A percentile compares a stretch with the other conserved stretches of the same genome.
Evolutionary conservation across 2,888 invertebrate species (phyloP).

Genomic region (Agrenia bidenticulata): DNA sequence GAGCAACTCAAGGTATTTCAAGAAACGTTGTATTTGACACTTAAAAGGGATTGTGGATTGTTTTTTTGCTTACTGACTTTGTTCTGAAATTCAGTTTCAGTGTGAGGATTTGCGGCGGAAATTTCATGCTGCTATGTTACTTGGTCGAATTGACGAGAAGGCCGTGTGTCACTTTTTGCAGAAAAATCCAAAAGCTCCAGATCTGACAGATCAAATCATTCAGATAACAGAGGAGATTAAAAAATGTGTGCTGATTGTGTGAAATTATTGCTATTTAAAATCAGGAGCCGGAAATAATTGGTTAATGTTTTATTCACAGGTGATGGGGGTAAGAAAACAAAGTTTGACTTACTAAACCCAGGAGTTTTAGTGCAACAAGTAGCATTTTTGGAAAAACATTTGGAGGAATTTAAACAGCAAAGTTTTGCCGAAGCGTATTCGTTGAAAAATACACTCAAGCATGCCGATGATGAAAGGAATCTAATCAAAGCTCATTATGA

Average conservation of each 20-base stretch:
- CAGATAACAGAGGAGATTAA: constrained; percentile 30
- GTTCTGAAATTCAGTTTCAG: constrained; percentile 32
- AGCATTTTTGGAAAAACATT: constrained; percentile 27
- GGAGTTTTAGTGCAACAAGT: constrained; percentile 33
- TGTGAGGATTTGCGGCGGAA: constrained; percentile 40
- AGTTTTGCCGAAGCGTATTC: constrained; percentile 22
- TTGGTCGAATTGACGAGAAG: constrained; percentile 44
- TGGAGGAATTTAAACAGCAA: constrained; percentile 25
- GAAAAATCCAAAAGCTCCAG: constrained; percentile 44
- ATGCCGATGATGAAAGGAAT: constrained; percentile 15
- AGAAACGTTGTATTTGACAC: too few relatives aligned
- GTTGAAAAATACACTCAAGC: constrained; percentile 23
- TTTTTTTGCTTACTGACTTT: background rate
- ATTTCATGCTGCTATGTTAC: constrained; percentile 42
- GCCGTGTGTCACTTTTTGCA: constrained; percentile 46
- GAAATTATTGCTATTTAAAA: too few relatives aligned
- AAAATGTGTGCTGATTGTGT: too few relatives aligned
- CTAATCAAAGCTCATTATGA: constrained; percentile 25
- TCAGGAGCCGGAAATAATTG: too few relatives aligned
- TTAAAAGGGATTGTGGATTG: background rate
- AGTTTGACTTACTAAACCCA: constrained; percentile 34
- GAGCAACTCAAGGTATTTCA: constrained; percentile 42
- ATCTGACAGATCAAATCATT: constrained; percentile 36
- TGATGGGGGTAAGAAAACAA: constrained; percentile 18
- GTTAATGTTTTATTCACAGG: background rate